phyloP scores from a whole-genome alignment of 1,140 invertebrate species.

The Drosophila subpulchrella region DNA sequence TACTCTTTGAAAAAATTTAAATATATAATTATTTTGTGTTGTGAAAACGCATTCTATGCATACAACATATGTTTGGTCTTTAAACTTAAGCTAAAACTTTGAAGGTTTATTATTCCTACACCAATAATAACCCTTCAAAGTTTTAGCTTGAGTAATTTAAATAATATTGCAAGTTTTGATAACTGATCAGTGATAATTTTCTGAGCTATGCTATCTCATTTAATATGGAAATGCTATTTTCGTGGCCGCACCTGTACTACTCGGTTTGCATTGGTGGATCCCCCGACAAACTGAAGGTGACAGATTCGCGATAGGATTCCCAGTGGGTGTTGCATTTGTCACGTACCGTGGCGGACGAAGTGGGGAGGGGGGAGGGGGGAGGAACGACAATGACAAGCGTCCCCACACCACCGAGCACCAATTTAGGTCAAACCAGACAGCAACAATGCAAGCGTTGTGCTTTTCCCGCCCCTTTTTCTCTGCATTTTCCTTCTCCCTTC shows the following conservation, averaged over 20 bases:
- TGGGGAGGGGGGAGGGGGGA: too few relatives aligned
- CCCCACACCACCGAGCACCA: conserved; percentile 13
- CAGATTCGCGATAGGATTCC: conserved; percentile 20
- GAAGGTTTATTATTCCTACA: too few relatives aligned
- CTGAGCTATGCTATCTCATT: background rate
- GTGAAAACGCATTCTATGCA: too few relatives aligned
- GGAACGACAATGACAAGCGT: background rate
- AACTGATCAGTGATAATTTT: too few relatives aligned
- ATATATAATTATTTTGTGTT: too few relatives aligned
- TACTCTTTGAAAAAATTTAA: too few relatives aligned
- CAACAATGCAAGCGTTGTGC: conserved; percentile 17
- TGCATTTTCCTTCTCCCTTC: background rate
- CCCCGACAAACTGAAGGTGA: conserved; percentile 8
- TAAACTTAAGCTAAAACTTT: too few relatives aligned
- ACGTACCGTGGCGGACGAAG: too few relatives aligned
- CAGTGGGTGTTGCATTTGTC: conserved; percentile 16
- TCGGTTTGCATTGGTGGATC: background rate
- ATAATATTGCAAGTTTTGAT: too few relatives aligned
- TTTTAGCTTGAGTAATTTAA: too few relatives aligned
- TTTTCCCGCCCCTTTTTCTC: background rate
- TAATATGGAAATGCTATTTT: background rate
- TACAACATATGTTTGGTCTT: too few relatives aligned
- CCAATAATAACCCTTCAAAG: too few relatives aligned
- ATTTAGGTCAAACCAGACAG: conserved; percentile 51
- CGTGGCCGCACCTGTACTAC: background rate